Base-by-base conservation (phyloP, 2,113 vertebrate genomes). In the Coptodon bakossiorum region DNA sequence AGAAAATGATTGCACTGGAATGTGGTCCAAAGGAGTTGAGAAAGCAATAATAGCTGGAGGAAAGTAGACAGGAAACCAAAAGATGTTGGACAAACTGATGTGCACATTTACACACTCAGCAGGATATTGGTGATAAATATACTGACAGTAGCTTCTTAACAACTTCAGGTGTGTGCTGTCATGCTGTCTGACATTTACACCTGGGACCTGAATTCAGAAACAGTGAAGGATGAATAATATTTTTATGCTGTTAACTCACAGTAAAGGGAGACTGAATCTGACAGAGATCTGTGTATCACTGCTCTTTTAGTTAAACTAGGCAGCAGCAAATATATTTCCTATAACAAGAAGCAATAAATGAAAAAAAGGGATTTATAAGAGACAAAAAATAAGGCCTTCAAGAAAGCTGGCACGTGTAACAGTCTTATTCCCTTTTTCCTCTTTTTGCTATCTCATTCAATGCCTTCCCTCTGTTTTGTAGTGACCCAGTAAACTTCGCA, bases 401-500 rank as follows among this genome's bases (percentile, higher is more conserved):
- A 19, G 45, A 50, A 61, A 53, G 56, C 9, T 16, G 66, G 79
- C 24, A n/a, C 52, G 43, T 13, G 11, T 45, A 12, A 78, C 24
- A 78, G 24, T 78, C 16, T 14, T 31, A n/a, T 7, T 81, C 50
- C 53, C 7, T 9, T 57, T 22, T 38, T 36, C 45, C 66, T 63
- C 22, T 17, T 63, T 19, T 24, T 45, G 80, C 87, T 52, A 24
- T 68, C 56, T 82, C 16, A 61, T 76, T 4, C 24, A 3, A 63
- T 68, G 53, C 78, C 59, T 81, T 56, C 83, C 29, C 8, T 79
- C 93, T 90, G 94, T 91, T 84, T 82, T 76, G 84, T 81, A 93
- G 79, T 94, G 95, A 93, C 94, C 93, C 93, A 95, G 90, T 96
- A 95, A 96, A 96, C 88, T 91, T 82, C 53, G 38, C 82, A 89